phyloP scores from a whole-genome alignment of 2,113 vertebrate species.

The Sturnus vulgaris region DNA sequence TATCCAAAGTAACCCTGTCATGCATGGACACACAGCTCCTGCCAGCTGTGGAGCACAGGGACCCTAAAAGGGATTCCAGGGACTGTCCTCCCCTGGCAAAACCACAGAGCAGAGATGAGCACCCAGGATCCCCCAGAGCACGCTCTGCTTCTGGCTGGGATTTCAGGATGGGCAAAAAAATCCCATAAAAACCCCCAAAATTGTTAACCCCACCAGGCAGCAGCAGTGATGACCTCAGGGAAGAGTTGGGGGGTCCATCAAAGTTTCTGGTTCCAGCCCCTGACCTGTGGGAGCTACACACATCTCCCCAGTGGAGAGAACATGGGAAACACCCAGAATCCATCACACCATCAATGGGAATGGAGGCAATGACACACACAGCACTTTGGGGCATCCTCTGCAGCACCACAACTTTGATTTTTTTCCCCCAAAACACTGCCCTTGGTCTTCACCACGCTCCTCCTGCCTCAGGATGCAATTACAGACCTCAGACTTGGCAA shows the following conservation, averaged over 20 bases:
- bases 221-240: fast-evolving
- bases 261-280: background rate
- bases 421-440: background rate
- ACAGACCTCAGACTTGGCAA: background rate
- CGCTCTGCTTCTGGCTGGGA: background rate
- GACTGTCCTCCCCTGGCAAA: background rate
- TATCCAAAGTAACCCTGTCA: background rate
- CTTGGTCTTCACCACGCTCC: background rate
- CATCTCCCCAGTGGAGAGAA: fast-evolving
- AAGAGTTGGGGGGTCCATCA: background rate
- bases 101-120: background rate
- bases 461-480: background rate
- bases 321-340: fast-evolving
- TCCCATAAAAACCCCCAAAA: background rate
- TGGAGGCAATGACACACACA: background rate
- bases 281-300: background rate
- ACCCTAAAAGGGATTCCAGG: background rate
- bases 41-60: background rate
- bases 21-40: background rate
- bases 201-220: fast-evolving
- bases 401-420: background rate
- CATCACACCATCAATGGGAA: background rate
- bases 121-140: fast-evolving
- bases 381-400: background rate
- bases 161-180: background rate